Evolutionary conservation across 2,888 invertebrate genomes (phyloP).

Genomic region (Diadromus collaris): DNA sequence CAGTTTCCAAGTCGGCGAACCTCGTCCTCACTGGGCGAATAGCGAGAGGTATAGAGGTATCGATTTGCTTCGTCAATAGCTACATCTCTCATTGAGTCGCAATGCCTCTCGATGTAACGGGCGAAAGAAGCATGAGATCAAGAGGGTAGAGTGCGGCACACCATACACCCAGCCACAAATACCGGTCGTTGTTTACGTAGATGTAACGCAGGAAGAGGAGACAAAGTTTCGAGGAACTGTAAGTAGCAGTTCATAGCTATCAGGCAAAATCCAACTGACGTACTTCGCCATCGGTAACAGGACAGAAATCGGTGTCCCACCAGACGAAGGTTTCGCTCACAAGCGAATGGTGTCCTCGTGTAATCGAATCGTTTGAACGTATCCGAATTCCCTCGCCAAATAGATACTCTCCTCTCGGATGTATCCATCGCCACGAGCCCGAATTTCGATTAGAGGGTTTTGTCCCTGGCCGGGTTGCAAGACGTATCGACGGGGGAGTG

Average conservation of each 20-base stretch:
- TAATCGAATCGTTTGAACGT: background rate
- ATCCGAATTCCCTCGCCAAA: background rate
- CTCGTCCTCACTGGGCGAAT: background rate
- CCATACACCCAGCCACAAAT: conserved; percentile 12
- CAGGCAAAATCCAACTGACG: background rate
- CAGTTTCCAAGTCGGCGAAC: conserved; percentile 62
- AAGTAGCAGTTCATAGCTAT: conserved; percentile 20
- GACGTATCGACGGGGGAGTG: conserved; percentile 23
- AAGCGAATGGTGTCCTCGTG: background rate
- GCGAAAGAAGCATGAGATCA: conserved; percentile 35
- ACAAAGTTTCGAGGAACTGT: conserved; percentile 33
- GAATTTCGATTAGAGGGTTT: conserved; percentile 40
- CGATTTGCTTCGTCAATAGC: conserved; percentile 68
- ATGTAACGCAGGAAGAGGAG: conserved; percentile 10
- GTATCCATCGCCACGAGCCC: conserved; percentile 9
- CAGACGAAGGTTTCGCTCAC: background rate
- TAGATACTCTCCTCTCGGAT: conserved; percentile 6
- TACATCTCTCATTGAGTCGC: conserved; percentile 41
- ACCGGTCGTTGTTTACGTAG: background rate
- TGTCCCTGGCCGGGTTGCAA: background rate
- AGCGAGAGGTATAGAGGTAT: conserved; percentile 54
- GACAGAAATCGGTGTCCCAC: background rate
- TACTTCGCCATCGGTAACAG: background rate
- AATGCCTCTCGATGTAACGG: conserved; percentile 26
- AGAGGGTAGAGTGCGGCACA: conserved; percentile 1